Evolutionary conservation across 2,888 invertebrate genomes (phyloP).

Genomic region (Tetranychus piercei): DNA sequence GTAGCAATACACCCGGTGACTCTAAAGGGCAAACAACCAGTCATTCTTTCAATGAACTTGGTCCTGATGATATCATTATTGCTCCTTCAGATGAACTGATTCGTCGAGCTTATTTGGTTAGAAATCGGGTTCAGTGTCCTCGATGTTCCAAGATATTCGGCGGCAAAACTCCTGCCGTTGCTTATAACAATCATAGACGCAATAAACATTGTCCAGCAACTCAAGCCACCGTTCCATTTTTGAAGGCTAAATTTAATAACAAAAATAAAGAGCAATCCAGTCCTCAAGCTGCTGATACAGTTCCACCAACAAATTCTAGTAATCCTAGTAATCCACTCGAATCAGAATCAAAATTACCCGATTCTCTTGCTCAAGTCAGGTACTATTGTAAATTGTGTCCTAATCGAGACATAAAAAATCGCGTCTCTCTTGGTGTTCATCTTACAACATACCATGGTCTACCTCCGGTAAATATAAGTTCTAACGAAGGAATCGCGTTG

Average conservation of each 20-base stretch:
- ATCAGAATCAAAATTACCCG: not conserved
- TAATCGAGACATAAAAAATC: conserved; percentile 15
- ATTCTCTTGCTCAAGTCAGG: not conserved
- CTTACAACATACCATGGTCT: conserved; percentile 19
- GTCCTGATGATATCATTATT: conserved; percentile 3
- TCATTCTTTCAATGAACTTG: not conserved
- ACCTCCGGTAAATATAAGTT: conserved; percentile 14
- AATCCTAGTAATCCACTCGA: not conserved
- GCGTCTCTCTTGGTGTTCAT: conserved; percentile 19
- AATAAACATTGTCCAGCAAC: conserved; percentile 9
- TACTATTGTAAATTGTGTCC: conserved; percentile 19
- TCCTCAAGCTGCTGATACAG: not conserved
- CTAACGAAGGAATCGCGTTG: conserved; percentile 3
- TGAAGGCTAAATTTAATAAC: not conserved
- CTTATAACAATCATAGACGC: conserved; percentile 15
- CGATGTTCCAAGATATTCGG: conserved; percentile 17
- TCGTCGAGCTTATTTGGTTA: not conserved
- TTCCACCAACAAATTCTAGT: not conserved
- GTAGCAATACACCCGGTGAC: not conserved
- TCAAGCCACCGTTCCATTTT: not conserved
- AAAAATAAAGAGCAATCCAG: not conserved
- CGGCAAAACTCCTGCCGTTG: conserved; percentile 17
- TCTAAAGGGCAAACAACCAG: not conserved
- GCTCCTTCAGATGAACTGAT: not conserved
- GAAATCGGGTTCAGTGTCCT: conserved; percentile 11